phyloP scores from a whole-genome alignment of 2,888 invertebrate genomes.

The Orchestes rusci region DNA sequence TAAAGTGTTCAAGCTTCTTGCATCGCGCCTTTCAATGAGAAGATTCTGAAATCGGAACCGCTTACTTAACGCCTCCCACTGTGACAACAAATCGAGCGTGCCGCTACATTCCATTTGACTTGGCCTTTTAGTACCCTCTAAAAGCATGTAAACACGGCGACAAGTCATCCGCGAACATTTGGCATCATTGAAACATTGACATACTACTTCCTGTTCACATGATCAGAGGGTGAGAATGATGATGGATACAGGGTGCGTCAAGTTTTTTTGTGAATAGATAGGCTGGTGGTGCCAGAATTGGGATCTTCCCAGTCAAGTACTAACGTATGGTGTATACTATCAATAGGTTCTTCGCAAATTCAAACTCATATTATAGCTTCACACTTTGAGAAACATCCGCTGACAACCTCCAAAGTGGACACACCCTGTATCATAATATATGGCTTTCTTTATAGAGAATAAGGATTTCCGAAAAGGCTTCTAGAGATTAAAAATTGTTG shows the following conservation, averaged over 20 bases:
- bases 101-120: conserved; percentile 27
- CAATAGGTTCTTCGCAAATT: too few species aligned
- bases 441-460: conserved; percentile 32
- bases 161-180: conserved; percentile 29
- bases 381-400: too few species aligned
- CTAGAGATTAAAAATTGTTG: conserved; percentile 27
- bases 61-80: conserved; percentile 9
- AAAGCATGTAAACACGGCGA: conserved; percentile 27
- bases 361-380: too few species aligned
- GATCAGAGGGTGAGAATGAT: background rate
- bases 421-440: too few species aligned
- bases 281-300: conserved; percentile 28
- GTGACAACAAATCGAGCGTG: conserved; percentile 25
- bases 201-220: conserved; percentile 15
- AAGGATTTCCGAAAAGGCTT: conserved; percentile 36
- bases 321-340: too few species aligned
- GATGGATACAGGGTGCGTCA: too few species aligned
- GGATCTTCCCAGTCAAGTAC: too few species aligned
- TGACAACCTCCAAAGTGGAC: too few species aligned
- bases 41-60: too few species aligned
- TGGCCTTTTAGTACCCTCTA: conserved; percentile 26
- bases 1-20: too few species aligned
- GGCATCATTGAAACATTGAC: conserved; percentile 26
- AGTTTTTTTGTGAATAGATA: conserved; percentile 5
- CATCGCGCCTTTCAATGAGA: too few species aligned